Evolutionary conservation across 2,113 vertebrate species (phyloP), one percentile per base, ranked within the genome.

Genomic region (Onychorhynchus coronatus): DNA sequence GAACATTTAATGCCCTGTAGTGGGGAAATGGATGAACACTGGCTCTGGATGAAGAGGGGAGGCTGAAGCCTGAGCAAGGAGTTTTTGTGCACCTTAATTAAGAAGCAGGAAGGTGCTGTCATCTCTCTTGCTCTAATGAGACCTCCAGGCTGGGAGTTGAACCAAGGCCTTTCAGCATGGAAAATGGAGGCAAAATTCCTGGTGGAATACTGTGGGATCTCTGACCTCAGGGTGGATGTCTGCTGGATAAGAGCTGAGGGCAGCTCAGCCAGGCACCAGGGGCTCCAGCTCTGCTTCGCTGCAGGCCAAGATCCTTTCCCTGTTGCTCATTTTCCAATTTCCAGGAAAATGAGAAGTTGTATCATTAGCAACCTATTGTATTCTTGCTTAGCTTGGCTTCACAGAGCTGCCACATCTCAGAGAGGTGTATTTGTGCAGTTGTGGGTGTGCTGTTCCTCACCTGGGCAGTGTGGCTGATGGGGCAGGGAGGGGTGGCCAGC

Each of bases 321-420:
- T 35, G 1, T 5, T 8, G 31, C 63, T 88, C 2, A 0, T 50
- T 31, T 63, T 19, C 68, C 0, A 0, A 3, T 30, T 71, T 39
- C 70, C 79, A 33, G 5, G 8, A 31, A 16, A 50, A 35, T 5
- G 3, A 39, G 37, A 65, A 59, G 27, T 11, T 65, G 70, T 56
- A 17, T 82, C 42, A 28, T 89, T 37, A 85, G 41, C 28, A 3
- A 62, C 84, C 85, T 22, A 1, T 59, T 77, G 63, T 67, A 30
- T 50, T 59, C 50, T 33, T n/a, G 37, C 25, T 61, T 14, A 62
- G n/a, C 42, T 79, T 47, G 55, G 55, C 78, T 91, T 55, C 41
- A 6, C 2, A 2, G 44, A 63, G 2, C 61, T 61, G 73, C 88
- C 88, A 44, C 50, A 6, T 39, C 50, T 24, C 56, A 8, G 33